Evolutionary conservation across 2,113 vertebrate species (phyloP).

Genomic region (Plestiodon gilberti): DNA sequence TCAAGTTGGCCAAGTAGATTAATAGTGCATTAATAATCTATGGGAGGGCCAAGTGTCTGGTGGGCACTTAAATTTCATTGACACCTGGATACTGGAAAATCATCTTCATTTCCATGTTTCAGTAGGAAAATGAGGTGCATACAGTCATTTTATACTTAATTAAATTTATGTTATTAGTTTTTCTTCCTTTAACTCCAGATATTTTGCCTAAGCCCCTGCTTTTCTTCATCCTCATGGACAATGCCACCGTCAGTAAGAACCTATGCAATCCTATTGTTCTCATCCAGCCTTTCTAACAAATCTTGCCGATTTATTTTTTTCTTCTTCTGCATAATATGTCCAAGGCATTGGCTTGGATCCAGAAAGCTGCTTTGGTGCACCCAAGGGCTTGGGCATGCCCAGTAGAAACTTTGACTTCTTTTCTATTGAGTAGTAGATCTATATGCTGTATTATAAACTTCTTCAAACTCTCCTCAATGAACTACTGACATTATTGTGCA

Average conservation of each 20-base stretch:
- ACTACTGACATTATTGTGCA: too few species aligned
- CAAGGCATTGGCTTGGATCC: too few species aligned
- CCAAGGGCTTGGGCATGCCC: too few species aligned
- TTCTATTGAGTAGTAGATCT: too few species aligned
- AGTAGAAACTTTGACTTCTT: too few species aligned
- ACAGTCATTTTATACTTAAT: slow-evolving; percentile 62
- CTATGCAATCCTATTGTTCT: neutral
- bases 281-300: neutral
- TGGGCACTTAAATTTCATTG: slow-evolving; percentile 73
- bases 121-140: slow-evolving; percentile 34
- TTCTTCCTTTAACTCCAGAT: neutral
- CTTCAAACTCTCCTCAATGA: too few species aligned
- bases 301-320: neutral
- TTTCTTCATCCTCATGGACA: neutral
- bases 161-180: slow-evolving; percentile 37
- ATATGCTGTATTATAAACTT: too few species aligned
- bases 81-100: slow-evolving; percentile 63
- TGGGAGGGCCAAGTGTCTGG: slow-evolving; percentile 70
- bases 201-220: neutral
- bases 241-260: neutral
- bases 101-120: slow-evolving; percentile 67
- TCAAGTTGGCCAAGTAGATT: slow-evolving; percentile 75
- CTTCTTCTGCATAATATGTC: too few species aligned
- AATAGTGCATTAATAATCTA: slow-evolving; percentile 80
- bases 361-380: too few species aligned